Percentiles rank a stretch among this genome's conserved stretches.
Evolutionary conservation across 30 jellyfish, hydroid and myxozoan genomes (phyloP).

Genomic region (Chrysaora quinquecirrha): DNA sequence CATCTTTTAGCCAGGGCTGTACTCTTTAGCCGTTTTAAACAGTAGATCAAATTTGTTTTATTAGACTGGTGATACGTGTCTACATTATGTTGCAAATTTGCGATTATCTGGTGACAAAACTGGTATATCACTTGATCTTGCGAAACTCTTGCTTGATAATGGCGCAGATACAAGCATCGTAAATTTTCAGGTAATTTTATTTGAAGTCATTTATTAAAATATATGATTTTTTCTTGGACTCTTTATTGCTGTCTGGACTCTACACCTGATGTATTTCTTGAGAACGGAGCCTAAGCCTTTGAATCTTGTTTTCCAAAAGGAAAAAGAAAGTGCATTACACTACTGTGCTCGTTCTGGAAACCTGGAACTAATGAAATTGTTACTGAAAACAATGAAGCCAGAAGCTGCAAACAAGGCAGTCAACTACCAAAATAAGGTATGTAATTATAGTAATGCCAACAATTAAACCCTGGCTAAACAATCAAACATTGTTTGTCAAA

Average conservation of each 20-base stretch:
- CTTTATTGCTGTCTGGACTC: too few species aligned
- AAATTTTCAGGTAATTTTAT: constrained; percentile 44
- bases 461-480: too few species aligned
- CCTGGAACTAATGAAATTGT: constrained; percentile 66
- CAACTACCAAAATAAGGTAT: constrained; percentile 77
- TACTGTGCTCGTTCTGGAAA: constrained; percentile 86
- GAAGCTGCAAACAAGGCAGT: constrained; percentile 84
- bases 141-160: constrained; percentile 84
- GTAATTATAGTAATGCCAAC: too few species aligned
- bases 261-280: too few species aligned
- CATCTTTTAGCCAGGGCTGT: too few species aligned
- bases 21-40: too few species aligned
- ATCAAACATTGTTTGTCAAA: too few species aligned
- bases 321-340: constrained; percentile 79
- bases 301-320: constrained; percentile 54
- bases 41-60: too few species aligned
- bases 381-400: constrained; percentile 55
- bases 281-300: too few species aligned
- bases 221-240: too few species aligned
- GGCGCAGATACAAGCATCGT: constrained; percentile 66
- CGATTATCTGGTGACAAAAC: constrained; percentile 37
- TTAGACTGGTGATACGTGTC: constrained; percentile 94
- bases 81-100: constrained; percentile 79
- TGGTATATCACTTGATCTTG: constrained; percentile 70
- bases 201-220: background rate